These are phyloP conservation scores for Drosophila ambigua DNA, from an alignment of 1,140 invertebrate species.

Conservation along the genomic window DNA sequence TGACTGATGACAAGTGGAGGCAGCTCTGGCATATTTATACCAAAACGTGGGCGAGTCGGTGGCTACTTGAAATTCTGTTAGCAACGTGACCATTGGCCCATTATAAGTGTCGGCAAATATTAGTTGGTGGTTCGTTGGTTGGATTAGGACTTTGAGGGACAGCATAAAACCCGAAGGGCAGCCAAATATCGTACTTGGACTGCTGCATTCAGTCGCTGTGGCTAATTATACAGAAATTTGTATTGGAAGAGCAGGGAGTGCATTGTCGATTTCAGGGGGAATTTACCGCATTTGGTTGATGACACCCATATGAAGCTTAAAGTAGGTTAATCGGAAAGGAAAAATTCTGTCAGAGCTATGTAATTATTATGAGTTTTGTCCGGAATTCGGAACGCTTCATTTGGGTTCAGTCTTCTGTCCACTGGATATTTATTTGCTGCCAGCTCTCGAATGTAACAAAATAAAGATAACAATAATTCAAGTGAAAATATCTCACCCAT, in stretches of 20 bases:
- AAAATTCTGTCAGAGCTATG: not conserved
- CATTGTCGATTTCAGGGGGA: constrained; percentile 29
- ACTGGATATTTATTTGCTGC: constrained; percentile 6
- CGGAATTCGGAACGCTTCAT: not conserved
- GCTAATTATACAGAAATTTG: constrained; percentile 48
- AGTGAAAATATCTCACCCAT: constrained; percentile 15
- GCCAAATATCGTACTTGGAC: constrained; percentile 38
- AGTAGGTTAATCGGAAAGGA: constrained; percentile 18
- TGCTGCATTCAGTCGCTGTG: constrained; percentile 15
- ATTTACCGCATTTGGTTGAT: constrained; percentile 23
- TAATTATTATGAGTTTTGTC: no score
- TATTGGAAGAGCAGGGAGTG: constrained; percentile 23
- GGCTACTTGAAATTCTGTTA: constrained; percentile 58
- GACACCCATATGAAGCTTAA: not conserved
- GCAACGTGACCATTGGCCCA: constrained; percentile 39
- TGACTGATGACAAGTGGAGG: constrained; percentile 58
- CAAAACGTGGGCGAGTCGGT: not conserved
- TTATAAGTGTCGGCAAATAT: constrained; percentile 65
- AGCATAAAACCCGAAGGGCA: constrained; percentile 71
- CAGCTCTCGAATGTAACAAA: constrained; percentile 19
- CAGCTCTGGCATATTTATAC: constrained; percentile 66
- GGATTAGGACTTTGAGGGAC: constrained; percentile 61
- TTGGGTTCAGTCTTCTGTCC: not conserved
- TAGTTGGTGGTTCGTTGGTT: constrained; percentile 27
- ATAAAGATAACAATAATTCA: constrained; percentile 42